Evolutionary conservation across 2,888 invertebrate genomes (phyloP).

Genomic region (Xestia ashworthii): DNA sequence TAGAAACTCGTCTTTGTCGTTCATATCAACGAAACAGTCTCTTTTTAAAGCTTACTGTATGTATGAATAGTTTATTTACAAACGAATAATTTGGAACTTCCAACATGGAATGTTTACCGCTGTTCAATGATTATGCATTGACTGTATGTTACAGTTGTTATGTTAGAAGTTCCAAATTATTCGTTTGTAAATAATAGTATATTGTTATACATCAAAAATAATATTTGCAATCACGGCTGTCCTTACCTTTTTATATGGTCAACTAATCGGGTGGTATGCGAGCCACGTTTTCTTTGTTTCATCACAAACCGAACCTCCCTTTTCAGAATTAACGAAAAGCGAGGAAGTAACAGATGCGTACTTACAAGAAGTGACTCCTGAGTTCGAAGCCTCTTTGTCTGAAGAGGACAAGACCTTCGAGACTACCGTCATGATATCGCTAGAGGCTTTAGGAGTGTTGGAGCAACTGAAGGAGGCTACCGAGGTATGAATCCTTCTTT

Average conservation of each 20-base stretch:
- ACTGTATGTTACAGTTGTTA: not conserved
- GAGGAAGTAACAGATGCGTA: conserved; percentile 87
- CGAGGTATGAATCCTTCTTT: conserved; percentile 90
- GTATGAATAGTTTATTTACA: not conserved
- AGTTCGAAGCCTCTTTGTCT: conserved; percentile 84
- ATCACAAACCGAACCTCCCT: not conserved
- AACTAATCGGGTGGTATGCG: not conserved
- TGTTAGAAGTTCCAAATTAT: too few species aligned
- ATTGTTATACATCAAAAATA: too few species aligned
- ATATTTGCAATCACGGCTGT: too few species aligned
- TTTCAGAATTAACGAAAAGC: conserved; percentile 83
- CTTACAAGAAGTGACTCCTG: conserved; percentile 86
- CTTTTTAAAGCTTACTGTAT: not conserved
- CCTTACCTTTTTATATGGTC: not conserved
- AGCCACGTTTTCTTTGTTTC: not conserved
- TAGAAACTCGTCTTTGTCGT: not conserved
- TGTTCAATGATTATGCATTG: not conserved
- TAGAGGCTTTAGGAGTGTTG: conserved; percentile 96
- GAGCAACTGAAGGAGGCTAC: conserved; percentile 96
- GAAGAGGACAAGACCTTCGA: conserved; percentile 88
- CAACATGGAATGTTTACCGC: not conserved
- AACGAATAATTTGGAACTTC: not conserved
- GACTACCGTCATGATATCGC: conserved; percentile 93
- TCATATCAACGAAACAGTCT: not conserved
- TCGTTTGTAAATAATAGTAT: too few species aligned